Evolutionary conservation across 64 coral and sea anemone species (phyloP).

Genomic region (Stylophora pistillata): DNA sequence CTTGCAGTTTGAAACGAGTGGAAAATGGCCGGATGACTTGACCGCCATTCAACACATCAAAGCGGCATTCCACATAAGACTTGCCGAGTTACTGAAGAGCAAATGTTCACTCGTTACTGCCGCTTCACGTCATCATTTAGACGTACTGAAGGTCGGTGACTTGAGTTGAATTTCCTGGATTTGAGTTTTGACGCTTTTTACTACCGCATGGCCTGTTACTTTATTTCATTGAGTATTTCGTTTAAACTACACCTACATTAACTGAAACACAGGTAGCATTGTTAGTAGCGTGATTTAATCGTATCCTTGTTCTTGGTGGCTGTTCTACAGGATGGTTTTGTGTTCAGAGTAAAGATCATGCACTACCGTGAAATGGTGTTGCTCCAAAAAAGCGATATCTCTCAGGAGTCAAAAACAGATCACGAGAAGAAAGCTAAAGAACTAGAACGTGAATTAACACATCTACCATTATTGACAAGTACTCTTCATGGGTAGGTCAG

Average conservation of each 20-base stretch:
- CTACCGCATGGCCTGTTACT: too few relatives aligned
- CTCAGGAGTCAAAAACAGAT: slow-evolving; percentile 13
- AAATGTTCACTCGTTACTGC: slow-evolving; percentile 60
- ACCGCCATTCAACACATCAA: slow-evolving; percentile 82
- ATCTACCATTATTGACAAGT: slow-evolving; percentile 73
- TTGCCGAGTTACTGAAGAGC: slow-evolving; percentile 65
- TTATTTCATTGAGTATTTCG: too few relatives aligned
- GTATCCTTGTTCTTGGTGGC: neutral
- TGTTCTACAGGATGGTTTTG: slow-evolving; percentile 73
- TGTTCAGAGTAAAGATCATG: slow-evolving; percentile 80
- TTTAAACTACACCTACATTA: too few relatives aligned
- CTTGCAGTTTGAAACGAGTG: slow-evolving; percentile 95
- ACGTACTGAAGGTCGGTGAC: slow-evolving; percentile 75
- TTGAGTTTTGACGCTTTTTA: too few relatives aligned
- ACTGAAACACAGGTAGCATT: too few relatives aligned
- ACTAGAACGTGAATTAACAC: slow-evolving; percentile 62
- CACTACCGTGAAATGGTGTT: slow-evolving; percentile 95
- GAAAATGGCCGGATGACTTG: slow-evolving; percentile 95
- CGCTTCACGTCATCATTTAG: slow-evolving; percentile 64
- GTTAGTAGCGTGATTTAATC: too few relatives aligned
- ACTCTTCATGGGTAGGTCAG: slow-evolving; percentile 75
- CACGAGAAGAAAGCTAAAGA: slow-evolving; percentile 16
- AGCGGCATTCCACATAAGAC: slow-evolving; percentile 89
- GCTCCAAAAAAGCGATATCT: slow-evolving; percentile 37
- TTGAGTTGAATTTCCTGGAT: neutral